Conservation (phyloP, 2,888 invertebrate species). For the Venustoraphidia nigricollis region DNA sequence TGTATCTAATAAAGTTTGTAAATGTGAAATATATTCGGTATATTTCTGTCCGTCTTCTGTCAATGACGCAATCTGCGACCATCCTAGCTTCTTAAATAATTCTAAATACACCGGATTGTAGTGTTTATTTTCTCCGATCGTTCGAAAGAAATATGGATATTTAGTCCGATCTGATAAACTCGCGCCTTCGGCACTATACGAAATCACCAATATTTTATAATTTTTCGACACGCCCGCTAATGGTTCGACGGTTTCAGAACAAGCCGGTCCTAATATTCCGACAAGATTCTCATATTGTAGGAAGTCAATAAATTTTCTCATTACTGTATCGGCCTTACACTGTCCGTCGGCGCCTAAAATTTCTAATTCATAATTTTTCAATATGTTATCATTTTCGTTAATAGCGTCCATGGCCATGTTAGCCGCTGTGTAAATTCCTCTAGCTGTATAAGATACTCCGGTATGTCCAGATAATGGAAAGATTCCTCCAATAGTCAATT, state of each 20-base stretch:
- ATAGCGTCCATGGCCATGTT: slow-evolving; percentile 45
- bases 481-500: slow-evolving; percentile 48
- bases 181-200: slow-evolving; percentile 65
- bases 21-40: slow-evolving; percentile 56
- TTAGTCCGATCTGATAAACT: slow-evolving; percentile 49
- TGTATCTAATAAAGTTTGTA: slow-evolving; percentile 46
- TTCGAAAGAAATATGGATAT: slow-evolving; percentile 67
- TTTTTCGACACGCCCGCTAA: slow-evolving; percentile 61
- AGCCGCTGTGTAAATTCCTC: slow-evolving; percentile 43
- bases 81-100: slow-evolving; percentile 41
- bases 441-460: slow-evolving; percentile 35
- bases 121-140: slow-evolving; percentile 62
- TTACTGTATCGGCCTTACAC: slow-evolving; percentile 55
- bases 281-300: slow-evolving; percentile 39
- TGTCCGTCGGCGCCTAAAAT: slow-evolving; percentile 45
- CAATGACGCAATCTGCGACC: slow-evolving; percentile 58
- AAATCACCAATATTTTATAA: slow-evolving; percentile 54
- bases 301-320: slow-evolving; percentile 60
- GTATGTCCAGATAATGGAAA: slow-evolving; percentile 44
- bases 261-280: slow-evolving; percentile 65
- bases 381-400: slow-evolving; percentile 38
- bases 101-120: slow-evolving; percentile 49
- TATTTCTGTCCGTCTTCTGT: slow-evolving; percentile 70
- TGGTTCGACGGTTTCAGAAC: slow-evolving; percentile 68
- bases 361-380: slow-evolving; percentile 42